These are phyloP conservation scores for Mungos mungo DNA, from an alignment of 2,113 vertebrate genomes.

Conservation along the genomic window DNA sequence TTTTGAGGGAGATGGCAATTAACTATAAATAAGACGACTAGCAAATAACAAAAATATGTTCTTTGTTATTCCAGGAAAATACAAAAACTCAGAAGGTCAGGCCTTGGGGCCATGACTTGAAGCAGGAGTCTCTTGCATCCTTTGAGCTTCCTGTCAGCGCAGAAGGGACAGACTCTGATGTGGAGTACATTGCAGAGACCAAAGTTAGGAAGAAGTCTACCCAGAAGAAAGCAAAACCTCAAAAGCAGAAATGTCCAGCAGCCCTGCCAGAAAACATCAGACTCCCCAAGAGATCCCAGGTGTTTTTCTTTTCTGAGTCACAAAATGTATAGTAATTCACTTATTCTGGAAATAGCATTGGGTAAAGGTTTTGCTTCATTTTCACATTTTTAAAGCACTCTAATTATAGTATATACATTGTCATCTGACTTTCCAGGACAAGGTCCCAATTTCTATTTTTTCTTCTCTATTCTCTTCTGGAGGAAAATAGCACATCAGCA, in stretches of 20 bases:
- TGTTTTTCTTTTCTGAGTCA: slow-evolving; percentile 30
- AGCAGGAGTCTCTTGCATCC: not conserved
- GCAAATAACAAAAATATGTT: not conserved
- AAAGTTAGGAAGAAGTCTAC: not conserved
- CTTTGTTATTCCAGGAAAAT: slow-evolving; percentile 65
- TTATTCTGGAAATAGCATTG: slow-evolving; percentile 32
- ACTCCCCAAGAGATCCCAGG: slow-evolving; percentile 10
- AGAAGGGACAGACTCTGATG: not conserved
- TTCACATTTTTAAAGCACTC: slow-evolving; percentile 51
- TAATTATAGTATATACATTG: slow-evolving; percentile 36
- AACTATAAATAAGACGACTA: not conserved
- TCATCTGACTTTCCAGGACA: slow-evolving; percentile 51
- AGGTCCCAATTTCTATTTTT: slow-evolving; percentile 6
- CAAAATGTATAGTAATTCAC: slow-evolving; percentile 26
- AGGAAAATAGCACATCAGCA: slow-evolving; percentile 49
- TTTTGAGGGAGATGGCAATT: not conserved
- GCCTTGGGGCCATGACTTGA: not conserved
- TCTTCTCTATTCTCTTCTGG: not conserved
- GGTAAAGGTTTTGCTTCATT: slow-evolving; percentile 56
- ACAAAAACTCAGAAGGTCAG: slow-evolving; percentile 1
- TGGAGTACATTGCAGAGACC: not conserved
- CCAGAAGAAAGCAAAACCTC: not conserved
- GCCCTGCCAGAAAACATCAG: not conserved
- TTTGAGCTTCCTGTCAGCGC: not conserved
- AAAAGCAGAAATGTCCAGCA: not conserved